Base-by-base conservation (phyloP, 2,888 invertebrate genomes). In the Drosophila dives region DNA sequence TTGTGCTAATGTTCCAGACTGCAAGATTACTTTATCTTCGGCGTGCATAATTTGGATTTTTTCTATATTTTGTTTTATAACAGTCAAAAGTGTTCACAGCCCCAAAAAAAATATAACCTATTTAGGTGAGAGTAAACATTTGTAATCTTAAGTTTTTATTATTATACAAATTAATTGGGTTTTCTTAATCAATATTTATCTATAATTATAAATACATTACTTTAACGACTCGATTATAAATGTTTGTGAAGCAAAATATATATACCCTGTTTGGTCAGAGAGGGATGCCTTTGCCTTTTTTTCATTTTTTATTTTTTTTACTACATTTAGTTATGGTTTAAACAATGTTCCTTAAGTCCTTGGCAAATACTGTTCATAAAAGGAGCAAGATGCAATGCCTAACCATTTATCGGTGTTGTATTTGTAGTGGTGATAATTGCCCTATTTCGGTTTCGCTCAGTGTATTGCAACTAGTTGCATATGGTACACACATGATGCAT, bases 401-500 rank as follows among this genome's bases (percentile, higher is more conserved):
- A 23, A 45, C 8, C 8, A 42, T 42, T 42, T 12, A 20, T 3
- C 11, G 42, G 42, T 12, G n/a, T 11, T 20, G 4, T 45, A n/a
- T 3, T 10, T 48, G 29, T 20, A 23, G 23, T 45, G 15, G 23
- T 45, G 15, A 15, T 23, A 62, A 54, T 36, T 45, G 17, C 15
- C n/a, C 7, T 3, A 12, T n/a, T 12, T n/a, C 38, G 29, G 20
- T 59, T 72, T 83, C 50, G 67, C 49, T 11, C 34, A 75, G 85
- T 90, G 85, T 60, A 65, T 26, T 36, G 8, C 29, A 68, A 63
- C 60, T 75, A 79, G 75, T 90, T 90, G 70, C 88, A 90, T 88
- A 71, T 85, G 86, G 86, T 68, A 69, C 80, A 71, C 80, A 77
- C 75, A 88, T 77, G 77, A 87, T 88, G 84, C 90, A 85, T 85